phyloP scores from a whole-genome alignment of 1,140 invertebrate genomes.

The Telenomus remus region DNA sequence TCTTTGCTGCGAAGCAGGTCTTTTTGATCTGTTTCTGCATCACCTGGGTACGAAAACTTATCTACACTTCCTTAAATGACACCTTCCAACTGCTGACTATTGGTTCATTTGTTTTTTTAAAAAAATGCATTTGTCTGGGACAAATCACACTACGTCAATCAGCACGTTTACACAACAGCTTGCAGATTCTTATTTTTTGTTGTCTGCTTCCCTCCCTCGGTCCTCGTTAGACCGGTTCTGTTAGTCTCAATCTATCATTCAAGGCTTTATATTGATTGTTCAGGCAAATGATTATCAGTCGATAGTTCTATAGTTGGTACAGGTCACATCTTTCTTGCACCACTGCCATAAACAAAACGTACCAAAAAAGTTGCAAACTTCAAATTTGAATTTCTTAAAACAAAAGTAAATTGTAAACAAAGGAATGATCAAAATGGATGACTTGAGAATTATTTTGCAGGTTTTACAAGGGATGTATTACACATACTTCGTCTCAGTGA shows the following conservation, averaged over 20 bases:
- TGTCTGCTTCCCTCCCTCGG: not conserved
- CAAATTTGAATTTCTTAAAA: no score
- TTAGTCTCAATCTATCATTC: slow-evolving; percentile 2
- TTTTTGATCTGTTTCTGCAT: slow-evolving; percentile 92
- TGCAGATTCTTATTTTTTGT: slow-evolving; percentile 1
- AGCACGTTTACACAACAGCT: not conserved
- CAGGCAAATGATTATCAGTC: slow-evolving; percentile 6
- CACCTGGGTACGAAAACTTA: slow-evolving; percentile 80
- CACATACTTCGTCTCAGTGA: slow-evolving; percentile 96
- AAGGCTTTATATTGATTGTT: slow-evolving; percentile 6
- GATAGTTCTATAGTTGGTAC: not conserved
- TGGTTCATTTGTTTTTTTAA: no score
- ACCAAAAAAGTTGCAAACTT: no score
- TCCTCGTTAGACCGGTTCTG: slow-evolving; percentile 2
- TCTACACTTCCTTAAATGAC: no score
- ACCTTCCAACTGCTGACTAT: slow-evolving; percentile 1
- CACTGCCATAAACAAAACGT: no score
- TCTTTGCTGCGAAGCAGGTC: slow-evolving; percentile 90
- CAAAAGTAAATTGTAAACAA: no score
- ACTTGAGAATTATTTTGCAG: no score
- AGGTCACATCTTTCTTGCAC: not conserved
- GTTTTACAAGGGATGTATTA: slow-evolving; percentile 94
- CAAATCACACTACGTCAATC: not conserved
- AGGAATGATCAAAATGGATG: no score
- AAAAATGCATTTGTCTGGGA: not conserved